Conservation (phyloP, 2,113 vertebrate genomes). For the Leptosomus discolor region DNA sequence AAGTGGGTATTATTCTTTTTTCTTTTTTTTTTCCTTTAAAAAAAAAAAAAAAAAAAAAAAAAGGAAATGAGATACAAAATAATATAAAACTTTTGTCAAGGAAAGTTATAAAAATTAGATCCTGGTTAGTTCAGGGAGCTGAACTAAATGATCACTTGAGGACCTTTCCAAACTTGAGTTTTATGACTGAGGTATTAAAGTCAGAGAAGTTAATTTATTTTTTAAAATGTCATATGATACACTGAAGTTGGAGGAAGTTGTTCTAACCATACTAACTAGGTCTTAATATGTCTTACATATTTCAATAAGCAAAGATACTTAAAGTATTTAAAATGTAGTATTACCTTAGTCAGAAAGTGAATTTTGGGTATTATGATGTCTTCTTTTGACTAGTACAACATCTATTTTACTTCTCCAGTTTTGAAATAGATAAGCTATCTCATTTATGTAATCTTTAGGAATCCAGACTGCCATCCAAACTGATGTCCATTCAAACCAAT, state of each 20-base stretch:
- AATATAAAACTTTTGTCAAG: neutral
- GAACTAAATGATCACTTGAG: neutral
- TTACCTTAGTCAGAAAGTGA: neutral
- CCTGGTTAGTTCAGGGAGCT: neutral
- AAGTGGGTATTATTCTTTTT: neutral
- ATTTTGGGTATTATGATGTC: neutral
- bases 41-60: too few species aligned
- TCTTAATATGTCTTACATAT: neutral
- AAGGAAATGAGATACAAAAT: neutral
- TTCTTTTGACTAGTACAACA: neutral
- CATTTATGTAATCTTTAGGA: neutral
- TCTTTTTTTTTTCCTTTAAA: too few species aligned
- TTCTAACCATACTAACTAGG: neutral
- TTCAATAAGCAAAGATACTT: neutral
- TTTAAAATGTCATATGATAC: neutral
- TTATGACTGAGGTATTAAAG: neutral
- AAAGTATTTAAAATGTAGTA: neutral
- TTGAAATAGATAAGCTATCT: neutral
- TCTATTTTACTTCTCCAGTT: neutral
- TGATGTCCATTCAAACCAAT: neutral
- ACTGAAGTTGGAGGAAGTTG: neutral
- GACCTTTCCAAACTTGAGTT: neutral
- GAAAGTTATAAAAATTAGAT: neutral
- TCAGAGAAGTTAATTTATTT: neutral
- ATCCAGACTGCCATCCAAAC: neutral